phyloP scores from a whole-genome alignment of 1,140 invertebrate species.

The Drosophila carrolli region DNA sequence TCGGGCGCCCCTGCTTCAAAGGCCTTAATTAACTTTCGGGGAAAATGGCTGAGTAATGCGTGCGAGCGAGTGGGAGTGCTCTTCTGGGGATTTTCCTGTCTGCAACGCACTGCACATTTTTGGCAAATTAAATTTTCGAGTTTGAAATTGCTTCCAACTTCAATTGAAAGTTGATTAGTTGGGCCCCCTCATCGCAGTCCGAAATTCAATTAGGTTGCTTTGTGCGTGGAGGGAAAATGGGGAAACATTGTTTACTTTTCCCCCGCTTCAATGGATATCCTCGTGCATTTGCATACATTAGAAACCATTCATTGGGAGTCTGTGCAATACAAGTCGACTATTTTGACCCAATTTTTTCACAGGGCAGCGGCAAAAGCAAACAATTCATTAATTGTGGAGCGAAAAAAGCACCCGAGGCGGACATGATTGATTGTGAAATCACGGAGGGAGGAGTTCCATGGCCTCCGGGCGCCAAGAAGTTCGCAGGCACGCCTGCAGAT shows the following conservation, averaged over 20 bases:
- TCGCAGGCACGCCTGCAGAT: constrained; percentile 1
- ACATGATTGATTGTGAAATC: constrained; percentile 58
- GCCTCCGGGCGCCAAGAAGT: background rate
- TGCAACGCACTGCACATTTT: constrained; percentile 13
- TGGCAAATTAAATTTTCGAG: constrained; percentile 37
- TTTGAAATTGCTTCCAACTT: constrained; percentile 19
- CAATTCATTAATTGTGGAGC: constrained; percentile 59
- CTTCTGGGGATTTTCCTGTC: constrained; percentile 1
- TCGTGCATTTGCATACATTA: constrained; percentile 65
- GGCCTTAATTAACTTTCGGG: constrained; percentile 42
- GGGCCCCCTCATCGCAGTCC: constrained; percentile 16
- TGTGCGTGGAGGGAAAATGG: constrained; percentile 19
- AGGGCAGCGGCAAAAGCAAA: constrained; percentile 35
- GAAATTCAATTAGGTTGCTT: constrained; percentile 56
- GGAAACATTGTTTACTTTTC: constrained; percentile 52
- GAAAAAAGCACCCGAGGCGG: constrained; percentile 29
- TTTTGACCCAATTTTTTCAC: constrained; percentile 51
- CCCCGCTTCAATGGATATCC: constrained; percentile 9
- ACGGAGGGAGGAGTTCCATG: background rate
- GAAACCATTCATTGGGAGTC: constrained; percentile 5
- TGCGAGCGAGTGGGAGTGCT: background rate
- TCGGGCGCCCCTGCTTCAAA: constrained; percentile 4
- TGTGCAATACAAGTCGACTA: constrained; percentile 20
- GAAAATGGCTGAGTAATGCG: constrained; percentile 13
- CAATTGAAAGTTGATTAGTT: constrained; percentile 46